Conservation (phyloP, 2,113 vertebrate genomes). For the Tetrao urogallus region DNA sequence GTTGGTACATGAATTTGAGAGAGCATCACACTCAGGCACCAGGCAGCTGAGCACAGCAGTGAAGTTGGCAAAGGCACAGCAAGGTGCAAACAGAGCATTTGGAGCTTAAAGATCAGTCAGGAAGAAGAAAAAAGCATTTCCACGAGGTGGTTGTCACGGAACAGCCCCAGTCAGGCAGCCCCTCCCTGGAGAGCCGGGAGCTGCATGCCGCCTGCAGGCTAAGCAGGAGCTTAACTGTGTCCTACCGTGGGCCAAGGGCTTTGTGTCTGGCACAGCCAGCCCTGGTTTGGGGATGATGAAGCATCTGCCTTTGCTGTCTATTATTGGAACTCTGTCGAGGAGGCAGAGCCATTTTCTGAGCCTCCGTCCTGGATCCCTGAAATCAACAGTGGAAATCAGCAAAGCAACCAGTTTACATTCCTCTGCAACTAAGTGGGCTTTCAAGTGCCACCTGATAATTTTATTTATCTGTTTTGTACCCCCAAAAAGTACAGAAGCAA, state of each 20-base stretch:
- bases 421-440: not conserved
- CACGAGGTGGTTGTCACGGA: not conserved
- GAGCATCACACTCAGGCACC: not conserved
- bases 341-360: not conserved
- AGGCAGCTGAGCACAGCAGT: not conserved
- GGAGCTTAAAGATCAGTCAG: not conserved
- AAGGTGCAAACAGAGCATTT: not conserved
- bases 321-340: not conserved
- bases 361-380: not conserved
- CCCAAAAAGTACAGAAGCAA: not conserved
- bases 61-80: not conserved
- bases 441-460: not conserved
- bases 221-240: slow-evolving; percentile 63
- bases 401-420: not conserved
- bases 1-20: not conserved
- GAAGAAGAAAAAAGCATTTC: not conserved
- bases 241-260: not conserved
- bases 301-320: not conserved
- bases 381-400: not conserved
- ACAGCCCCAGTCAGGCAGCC: not conserved
- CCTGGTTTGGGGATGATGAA: slow-evolving; percentile 36
- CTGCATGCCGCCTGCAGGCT: not conserved
- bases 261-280: not conserved
- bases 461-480: not conserved
- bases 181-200: not conserved